A percentile compares a stretch with the other conserved stretches of the same genome.
phyloP scores from a whole-genome alignment of 1,140 invertebrate genomes.

The Onthophagus taurus region DNA sequence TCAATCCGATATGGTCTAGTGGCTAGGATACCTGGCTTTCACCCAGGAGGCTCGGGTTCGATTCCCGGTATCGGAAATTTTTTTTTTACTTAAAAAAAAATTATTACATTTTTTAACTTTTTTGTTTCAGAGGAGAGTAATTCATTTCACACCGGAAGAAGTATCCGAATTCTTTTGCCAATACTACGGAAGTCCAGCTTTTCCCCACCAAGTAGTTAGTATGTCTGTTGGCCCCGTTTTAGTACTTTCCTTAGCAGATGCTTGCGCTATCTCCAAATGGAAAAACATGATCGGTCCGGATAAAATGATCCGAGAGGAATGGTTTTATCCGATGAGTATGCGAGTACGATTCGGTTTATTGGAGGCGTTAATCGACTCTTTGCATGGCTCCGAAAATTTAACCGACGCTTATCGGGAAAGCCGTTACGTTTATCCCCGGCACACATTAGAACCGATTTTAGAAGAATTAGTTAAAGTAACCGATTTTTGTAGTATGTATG shows the following conservation, averaged over 20 bases:
- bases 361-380: slow-evolving; percentile 50
- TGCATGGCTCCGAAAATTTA: slow-evolving; percentile 71
- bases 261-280: slow-evolving; percentile 62
- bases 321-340: slow-evolving; percentile 62
- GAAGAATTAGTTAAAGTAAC: slow-evolving; percentile 43
- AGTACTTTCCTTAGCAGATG: slow-evolving; percentile 55
- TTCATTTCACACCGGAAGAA: slow-evolving; percentile 68
- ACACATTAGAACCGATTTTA: slow-evolving; percentile 57
- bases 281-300: slow-evolving; percentile 57
- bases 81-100: no score
- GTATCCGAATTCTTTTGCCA: slow-evolving; percentile 72
- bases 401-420: slow-evolving; percentile 72
- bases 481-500: slow-evolving; percentile 56
- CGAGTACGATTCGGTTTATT: slow-evolving; percentile 57
- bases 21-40: slow-evolving; percentile 17
- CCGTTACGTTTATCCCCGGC: slow-evolving; percentile 76
- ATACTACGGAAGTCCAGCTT: slow-evolving; percentile 58
- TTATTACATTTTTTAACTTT: no score
- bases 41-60: slow-evolving; percentile 16
- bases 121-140: slow-evolving; percentile 46
- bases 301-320: slow-evolving; percentile 49
- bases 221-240: slow-evolving; percentile 67
- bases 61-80: slow-evolving; percentile 16
- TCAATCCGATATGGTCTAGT: slow-evolving; percentile 16
- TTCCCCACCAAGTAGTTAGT: slow-evolving; percentile 62